Percentiles rank a stretch among this genome's conserved stretches.
Evolutionary conservation across 1,140 invertebrate species (phyloP).

Genomic region (Panulirus ornatus): DNA sequence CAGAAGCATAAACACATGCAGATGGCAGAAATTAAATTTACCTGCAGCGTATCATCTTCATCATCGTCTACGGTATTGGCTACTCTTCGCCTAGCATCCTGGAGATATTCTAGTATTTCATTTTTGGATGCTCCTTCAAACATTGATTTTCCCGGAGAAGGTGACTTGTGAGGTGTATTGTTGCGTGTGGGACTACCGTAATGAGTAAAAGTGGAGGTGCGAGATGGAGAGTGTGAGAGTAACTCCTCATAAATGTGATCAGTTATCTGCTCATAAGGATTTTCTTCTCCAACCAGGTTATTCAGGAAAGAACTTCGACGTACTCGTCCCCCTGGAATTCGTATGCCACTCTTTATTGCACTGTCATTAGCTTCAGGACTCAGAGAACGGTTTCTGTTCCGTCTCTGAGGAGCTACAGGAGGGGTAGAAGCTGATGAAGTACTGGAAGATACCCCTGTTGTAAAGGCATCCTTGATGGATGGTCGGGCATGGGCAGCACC

Average conservation of each 20-base stretch:
- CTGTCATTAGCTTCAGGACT: constrained; percentile 58
- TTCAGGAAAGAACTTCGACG: constrained; percentile 54
- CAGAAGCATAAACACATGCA: background rate
- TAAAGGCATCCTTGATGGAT: constrained; percentile 44
- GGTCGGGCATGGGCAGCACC: constrained; percentile 63
- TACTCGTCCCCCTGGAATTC: constrained; percentile 12
- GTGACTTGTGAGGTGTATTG: constrained; percentile 61
- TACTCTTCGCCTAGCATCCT: constrained; percentile 88
- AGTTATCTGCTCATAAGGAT: constrained; percentile 63
- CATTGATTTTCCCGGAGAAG: constrained; percentile 81
- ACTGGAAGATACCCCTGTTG: constrained; percentile 1
- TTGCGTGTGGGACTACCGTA: constrained; percentile 52
- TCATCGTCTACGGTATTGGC: constrained; percentile 78
- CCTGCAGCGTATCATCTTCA: constrained; percentile 75
- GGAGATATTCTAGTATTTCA: constrained; percentile 91
- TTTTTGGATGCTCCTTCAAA: constrained; percentile 92
- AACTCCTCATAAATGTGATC: constrained; percentile 95
- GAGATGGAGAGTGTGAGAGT: constrained; percentile 83
- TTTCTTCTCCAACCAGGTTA: constrained; percentile 46
- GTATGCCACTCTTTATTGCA: background rate
- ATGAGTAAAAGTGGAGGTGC: constrained; percentile 79
- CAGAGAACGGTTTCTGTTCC: constrained; percentile 62
- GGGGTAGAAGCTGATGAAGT: constrained; percentile 54
- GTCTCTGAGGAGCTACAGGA: constrained; percentile 61
- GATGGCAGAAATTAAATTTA: background rate